Percentiles rank a stretch among this genome's conserved stretches.
phyloP scores from a whole-genome alignment of 2,113 vertebrate species.

The Athene noctua region DNA sequence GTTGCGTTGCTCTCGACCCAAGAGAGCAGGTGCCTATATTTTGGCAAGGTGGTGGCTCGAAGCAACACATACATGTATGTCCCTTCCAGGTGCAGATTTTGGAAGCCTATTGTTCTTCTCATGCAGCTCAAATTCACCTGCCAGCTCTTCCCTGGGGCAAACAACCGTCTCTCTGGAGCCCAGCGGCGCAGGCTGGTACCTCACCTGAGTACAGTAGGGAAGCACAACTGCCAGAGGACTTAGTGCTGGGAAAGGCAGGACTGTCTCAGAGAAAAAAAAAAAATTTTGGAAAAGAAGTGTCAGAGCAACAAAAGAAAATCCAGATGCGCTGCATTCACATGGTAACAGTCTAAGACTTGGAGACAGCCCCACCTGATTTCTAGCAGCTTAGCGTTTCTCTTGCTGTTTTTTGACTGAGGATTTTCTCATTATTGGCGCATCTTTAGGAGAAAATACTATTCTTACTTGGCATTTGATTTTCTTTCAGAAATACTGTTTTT shows the following conservation, averaged over 20 bases:
- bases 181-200: neutral
- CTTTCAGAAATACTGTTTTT: neutral
- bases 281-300: slow-evolving; percentile 36
- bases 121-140: neutral
- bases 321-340: slow-evolving; percentile 16
- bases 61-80: neutral
- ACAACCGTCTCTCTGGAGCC: neutral
- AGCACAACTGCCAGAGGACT: neutral
- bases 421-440: neutral
- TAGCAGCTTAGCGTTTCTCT: neutral
- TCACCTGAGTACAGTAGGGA: neutral
- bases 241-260: neutral
- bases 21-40: neutral
- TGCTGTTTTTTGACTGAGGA: neutral
- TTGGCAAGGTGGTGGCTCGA: neutral
- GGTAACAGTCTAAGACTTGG: neutral
- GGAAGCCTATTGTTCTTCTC: neutral
- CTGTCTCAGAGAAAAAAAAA: neutral
- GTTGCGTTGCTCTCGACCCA: neutral
- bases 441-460: slow-evolving; percentile 1
- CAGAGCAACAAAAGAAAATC: slow-evolving; percentile 38
- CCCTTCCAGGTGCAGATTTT: neutral
- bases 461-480: neutral
- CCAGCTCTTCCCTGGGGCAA: neutral
- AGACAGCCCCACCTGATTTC: slow-evolving; percentile 24